Base-by-base conservation (phyloP, 2,113 vertebrate species). In the Epinephelus lanceolatus region DNA sequence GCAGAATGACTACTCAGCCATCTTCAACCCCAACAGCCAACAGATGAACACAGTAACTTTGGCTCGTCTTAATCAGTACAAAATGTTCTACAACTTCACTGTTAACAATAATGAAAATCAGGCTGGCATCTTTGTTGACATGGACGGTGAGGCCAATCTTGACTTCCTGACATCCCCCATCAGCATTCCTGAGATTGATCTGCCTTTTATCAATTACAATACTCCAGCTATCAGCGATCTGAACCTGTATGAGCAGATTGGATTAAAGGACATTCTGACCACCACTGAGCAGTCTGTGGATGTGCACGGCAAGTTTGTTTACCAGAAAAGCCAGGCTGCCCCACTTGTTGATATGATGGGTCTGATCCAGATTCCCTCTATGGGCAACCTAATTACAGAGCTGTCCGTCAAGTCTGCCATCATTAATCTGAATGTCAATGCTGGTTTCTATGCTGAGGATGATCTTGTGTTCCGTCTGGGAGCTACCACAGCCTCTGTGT, bases 361-460 rank as follows among this genome's bases (percentile, higher is more conserved):
- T 63, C 62, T 96, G 85, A 80, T 89, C 23, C 93, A 94, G 63
- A 89, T 98, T 76, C 95, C 96, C 55, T 89, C 91, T 6, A 60
- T 96, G 88, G 97, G 97, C 78, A 97, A 98, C 79, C 53, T 98
- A 62, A 96, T 95, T 65, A 96, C 93, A 12, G 97, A 98, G 11
- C 95, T 97, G 77, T 96, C 97, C 53, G 95, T 99, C 83, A 99
- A 98, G 92, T 99, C 97, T 78, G 94, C 95, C 53, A 86, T 97
- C 33, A 94, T 99, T 73, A 97, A 96, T 67, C 82, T 99, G 68
- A 96, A 95, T 88, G 92, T 94, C 72, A 97, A 96, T 87, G 91
- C 94, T 30, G 95, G 94, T 45, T 74, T 99, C 62, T 95, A 95
- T 81, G 93, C 96, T 78, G 96, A 97, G 73, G 96, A 98, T 72